A percentile compares a stretch with the other conserved stretches of the same genome.
phyloP scores from a whole-genome alignment of 2,888 invertebrate species.

The Tipula helvola region DNA sequence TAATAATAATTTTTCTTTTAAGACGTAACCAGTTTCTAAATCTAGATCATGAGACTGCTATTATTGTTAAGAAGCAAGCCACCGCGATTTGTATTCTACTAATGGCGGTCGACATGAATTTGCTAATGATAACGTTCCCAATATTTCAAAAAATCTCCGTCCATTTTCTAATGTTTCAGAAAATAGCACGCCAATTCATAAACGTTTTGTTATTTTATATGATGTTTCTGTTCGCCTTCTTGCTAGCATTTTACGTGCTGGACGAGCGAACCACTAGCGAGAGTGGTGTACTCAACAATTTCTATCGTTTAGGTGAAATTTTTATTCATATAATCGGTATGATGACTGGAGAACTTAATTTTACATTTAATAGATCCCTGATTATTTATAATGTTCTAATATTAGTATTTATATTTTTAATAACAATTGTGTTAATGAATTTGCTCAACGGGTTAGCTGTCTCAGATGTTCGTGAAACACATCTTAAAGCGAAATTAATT shows the following conservation, averaged over 20 bases:
- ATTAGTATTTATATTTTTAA: constrained; percentile 66
- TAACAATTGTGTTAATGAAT: constrained; percentile 72
- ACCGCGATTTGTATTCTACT: constrained; percentile 61
- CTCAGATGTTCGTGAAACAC: constrained; percentile 41
- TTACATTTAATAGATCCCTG: constrained; percentile 56
- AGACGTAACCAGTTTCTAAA: background rate
- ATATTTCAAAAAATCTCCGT: constrained; percentile 48
- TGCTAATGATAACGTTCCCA: constrained; percentile 69
- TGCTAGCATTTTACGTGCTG: constrained; percentile 65
- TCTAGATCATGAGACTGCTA: background rate
- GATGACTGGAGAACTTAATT: constrained; percentile 76
- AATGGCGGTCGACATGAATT: constrained; percentile 62
- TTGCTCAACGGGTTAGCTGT: constrained; percentile 75
- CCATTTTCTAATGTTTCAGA: constrained; percentile 70
- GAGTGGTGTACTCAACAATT: constrained; percentile 42
- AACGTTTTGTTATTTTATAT: constrained; percentile 69
- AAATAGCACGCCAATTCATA: constrained; percentile 66
- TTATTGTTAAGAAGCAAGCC: background rate
- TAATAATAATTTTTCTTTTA: background rate
- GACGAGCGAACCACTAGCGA: constrained; percentile 37
- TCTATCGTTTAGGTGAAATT: constrained; percentile 55
- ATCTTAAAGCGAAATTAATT: background rate
- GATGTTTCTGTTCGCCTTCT: constrained; percentile 68
- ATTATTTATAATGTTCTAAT: constrained; percentile 53
- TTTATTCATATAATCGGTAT: constrained; percentile 74